Evolutionary conservation across 2,888 invertebrate species (phyloP).

Genomic region (Aphodius granarius): DNA sequence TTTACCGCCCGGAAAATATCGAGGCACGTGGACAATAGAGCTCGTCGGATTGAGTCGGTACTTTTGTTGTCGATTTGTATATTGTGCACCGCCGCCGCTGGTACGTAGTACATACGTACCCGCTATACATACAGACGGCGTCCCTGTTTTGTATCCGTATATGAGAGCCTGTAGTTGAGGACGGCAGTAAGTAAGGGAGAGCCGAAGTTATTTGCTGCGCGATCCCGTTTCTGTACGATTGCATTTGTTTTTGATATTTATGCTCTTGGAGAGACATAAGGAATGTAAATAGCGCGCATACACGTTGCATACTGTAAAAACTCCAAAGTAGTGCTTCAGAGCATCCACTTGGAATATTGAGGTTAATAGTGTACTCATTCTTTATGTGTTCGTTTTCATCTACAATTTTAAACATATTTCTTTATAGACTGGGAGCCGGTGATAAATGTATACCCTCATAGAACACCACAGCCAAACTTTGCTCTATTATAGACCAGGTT

Average conservation of each 20-base stretch:
- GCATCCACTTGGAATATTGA: not conserved
- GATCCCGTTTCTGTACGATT: conserved; percentile 5
- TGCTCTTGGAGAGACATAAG: conserved; percentile 4
- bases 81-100: not conserved
- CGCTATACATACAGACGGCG: not conserved
- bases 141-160: not conserved
- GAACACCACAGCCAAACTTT: too few relatives aligned
- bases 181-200: not conserved
- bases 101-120: not conserved
- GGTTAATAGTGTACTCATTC: not conserved
- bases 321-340: not conserved
- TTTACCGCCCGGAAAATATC: conserved; percentile 8
- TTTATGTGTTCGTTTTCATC: not conserved
- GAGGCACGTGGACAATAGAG: conserved; percentile 10
- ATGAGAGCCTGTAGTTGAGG: not conserved
- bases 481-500: too few relatives aligned
- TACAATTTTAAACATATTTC: too few relatives aligned
- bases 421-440: too few relatives aligned
- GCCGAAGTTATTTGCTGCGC: not conserved
- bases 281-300: not conserved
- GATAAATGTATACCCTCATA: too few relatives aligned
- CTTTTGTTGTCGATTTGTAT: conserved; percentile 9
- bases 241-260: conserved; percentile 10
- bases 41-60: conserved; percentile 6
- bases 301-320: not conserved